phyloP scores from a whole-genome alignment of 2,888 invertebrate genomes.

The Unio delphinus region DNA sequence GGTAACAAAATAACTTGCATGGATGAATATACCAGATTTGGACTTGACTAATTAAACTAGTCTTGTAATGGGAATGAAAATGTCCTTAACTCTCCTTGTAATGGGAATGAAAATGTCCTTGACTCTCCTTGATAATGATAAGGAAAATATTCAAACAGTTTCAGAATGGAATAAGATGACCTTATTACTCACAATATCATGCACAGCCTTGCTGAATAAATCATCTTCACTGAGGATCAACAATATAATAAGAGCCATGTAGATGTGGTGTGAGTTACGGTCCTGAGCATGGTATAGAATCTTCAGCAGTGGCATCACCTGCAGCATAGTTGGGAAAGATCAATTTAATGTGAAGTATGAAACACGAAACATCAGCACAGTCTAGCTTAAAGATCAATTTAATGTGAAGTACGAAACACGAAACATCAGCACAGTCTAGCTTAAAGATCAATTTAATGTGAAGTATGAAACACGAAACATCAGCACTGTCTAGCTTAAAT shows the following conservation, averaged over 20 bases:
- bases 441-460: too few relatives aligned
- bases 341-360: too few relatives aligned
- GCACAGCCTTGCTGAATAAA: constrained; percentile 92
- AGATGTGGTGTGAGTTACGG: constrained; percentile 86
- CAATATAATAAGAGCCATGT: constrained; percentile 97
- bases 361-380: too few relatives aligned
- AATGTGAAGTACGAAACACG: too few relatives aligned
- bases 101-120: not conserved
- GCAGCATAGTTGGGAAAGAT: not conserved
- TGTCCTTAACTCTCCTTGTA: not conserved
- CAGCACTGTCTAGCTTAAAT: too few relatives aligned
- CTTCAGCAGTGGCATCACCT: constrained; percentile 84
- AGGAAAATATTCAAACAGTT: not conserved
- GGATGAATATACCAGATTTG: too few relatives aligned
- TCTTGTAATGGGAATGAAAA: not conserved
- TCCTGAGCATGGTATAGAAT: constrained; percentile 86
- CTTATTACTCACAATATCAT: constrained; percentile 85
- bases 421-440: too few relatives aligned
- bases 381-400: too few relatives aligned
- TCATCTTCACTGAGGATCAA: constrained; percentile 97
- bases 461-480: too few relatives aligned
- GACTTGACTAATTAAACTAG: not conserved
- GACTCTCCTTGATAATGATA: not conserved
- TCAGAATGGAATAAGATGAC: not conserved
- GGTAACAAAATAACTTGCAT: too few relatives aligned